Evolutionary conservation across 2,797 vertebrate species (phyloP), one percentile per base, ranked within the genome.

Genomic region (Poecilia gillii): DNA sequence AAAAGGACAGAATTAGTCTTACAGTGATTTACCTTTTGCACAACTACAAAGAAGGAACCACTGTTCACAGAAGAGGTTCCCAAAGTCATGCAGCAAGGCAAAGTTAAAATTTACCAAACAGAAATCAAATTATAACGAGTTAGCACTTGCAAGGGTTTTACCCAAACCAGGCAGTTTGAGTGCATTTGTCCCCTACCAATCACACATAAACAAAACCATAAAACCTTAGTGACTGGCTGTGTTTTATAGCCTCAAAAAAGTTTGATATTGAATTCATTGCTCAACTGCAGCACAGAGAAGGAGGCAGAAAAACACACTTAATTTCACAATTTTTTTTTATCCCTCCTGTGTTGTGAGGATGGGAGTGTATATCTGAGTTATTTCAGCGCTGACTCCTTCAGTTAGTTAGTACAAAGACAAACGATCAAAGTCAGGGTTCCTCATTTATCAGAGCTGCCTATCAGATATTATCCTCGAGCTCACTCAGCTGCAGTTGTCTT

Each of bases 351-450:
- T 46, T 62, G 71, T 6, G 53, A 79, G 57, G 72, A 78, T 70
- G 5, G 11, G 39, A 64, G 45, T 76, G 62, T 71, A 77, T 77
- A 79, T 78, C 77, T 51, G 62, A 25, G 41, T 73, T 80, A 85
- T 79, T 76, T 80, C 75, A 73, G 57, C 77, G 78, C 73, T 70
- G 57, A 83, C 68, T 81, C 66, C 79, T 64, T 83, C 77, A 28
- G 85, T 86, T 73, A 74, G 84, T 85, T 74, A 74, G 84, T 85
- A 84, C 51, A 51, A 85, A 83, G 78, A 83, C 47, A 62, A 75
- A 33, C 88, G 85, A 90, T 93, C 88, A 92, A 90, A 90, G 90
- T 90, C 75, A 43, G 11, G 83, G 75, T 78, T 82, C 76, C 73
- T 81, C 72, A 79, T 73, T 87, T 86, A 88, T 90, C 86, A 88